Percentiles rank a stretch among this genome's conserved stretches.
These are phyloP conservation scores for Avahi laniger DNA, from an alignment of 2,797 vertebrate genomes.

Conservation along the genomic window DNA sequence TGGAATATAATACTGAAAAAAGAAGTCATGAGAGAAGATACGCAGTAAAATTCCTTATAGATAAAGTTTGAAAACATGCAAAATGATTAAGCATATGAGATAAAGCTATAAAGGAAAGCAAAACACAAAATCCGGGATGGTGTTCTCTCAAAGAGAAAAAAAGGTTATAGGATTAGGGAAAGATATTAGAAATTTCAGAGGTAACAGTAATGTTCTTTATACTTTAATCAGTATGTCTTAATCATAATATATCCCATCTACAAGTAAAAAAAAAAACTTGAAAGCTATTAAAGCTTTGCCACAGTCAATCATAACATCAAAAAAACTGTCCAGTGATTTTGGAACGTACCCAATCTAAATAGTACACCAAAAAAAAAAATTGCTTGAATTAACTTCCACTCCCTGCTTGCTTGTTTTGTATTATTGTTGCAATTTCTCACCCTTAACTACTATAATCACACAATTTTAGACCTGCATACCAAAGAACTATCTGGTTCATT, in stretches of 20 bases:
- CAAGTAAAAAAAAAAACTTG: background rate
- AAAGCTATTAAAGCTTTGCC: background rate
- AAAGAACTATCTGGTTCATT: background rate
- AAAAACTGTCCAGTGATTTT: background rate
- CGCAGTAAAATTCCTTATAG: background rate
- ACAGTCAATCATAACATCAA: background rate
- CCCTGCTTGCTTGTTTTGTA: background rate
- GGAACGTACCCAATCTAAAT: slow-evolving; percentile 11
- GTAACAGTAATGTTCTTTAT: background rate
- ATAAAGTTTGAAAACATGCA: background rate
- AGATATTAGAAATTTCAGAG: background rate
- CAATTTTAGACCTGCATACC: background rate
- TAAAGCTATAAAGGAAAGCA: background rate
- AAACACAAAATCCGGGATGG: background rate
- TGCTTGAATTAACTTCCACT: slow-evolving; percentile 14
- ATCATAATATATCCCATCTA: background rate
- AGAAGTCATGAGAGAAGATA: background rate
- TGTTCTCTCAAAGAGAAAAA: background rate
- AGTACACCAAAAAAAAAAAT: background rate
- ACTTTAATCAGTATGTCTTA: background rate
- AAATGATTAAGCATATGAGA: background rate
- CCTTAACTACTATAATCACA: background rate
- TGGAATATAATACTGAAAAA: background rate
- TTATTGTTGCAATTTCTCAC: background rate
- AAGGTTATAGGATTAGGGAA: background rate